A percentile compares a stretch with the other conserved stretches of the same genome.
These are phyloP conservation scores for Graptemys geographica DNA, from an alignment of 2,797 vertebrate species.

Conservation along the genomic window DNA sequence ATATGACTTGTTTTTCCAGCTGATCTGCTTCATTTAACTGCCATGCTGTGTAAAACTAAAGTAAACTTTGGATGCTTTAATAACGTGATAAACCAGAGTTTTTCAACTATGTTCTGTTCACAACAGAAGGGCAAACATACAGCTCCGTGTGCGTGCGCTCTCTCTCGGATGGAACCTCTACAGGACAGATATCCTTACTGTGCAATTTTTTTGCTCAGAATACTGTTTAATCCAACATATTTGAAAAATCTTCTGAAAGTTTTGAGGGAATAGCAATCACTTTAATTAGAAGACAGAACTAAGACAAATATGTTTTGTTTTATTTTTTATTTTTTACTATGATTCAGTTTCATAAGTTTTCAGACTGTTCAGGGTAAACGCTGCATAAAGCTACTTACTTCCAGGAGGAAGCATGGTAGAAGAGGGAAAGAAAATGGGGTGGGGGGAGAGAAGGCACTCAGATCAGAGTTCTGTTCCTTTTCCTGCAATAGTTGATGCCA, in stretches of 20 bases:
- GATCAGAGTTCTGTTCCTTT: fast-evolving
- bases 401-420: background rate
- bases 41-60: constrained; percentile 52
- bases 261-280: background rate
- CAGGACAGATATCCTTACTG: background rate
- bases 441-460: background rate
- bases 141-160: fast-evolving
- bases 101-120: constrained; percentile 20
- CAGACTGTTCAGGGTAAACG: background rate
- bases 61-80: constrained; percentile 59
- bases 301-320: background rate
- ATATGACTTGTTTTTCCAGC: constrained; percentile 56
- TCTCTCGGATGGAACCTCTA: background rate
- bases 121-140: background rate
- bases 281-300: constrained; percentile 12
- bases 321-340: background rate
- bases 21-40: constrained; percentile 56
- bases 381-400: background rate
- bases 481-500: background rate
- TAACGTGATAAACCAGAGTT: constrained; percentile 47
- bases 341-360: background rate
- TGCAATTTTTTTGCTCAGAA: background rate
- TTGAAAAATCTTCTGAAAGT: background rate
- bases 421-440: background rate
- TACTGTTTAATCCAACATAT: background rate